Base-by-base conservation (phyloP, 2,888 invertebrate genomes). In the Hirtodrosophila alboralis region DNA sequence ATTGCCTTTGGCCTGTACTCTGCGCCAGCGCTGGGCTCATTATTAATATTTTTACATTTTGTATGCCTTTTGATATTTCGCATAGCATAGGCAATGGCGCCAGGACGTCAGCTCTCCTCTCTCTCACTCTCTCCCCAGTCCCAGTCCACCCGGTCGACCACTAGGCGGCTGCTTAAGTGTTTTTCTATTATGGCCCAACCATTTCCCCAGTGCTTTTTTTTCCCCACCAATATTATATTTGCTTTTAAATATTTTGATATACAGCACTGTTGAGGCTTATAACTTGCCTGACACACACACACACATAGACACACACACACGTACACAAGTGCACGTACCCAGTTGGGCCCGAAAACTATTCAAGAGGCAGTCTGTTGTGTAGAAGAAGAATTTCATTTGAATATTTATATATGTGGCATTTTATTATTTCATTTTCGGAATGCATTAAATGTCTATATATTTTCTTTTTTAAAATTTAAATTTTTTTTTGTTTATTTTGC, bases 201-300 rank as follows among this genome's bases (percentile, higher is more conserved):
- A 56, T 56, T 77, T 71, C 57, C 73, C 80, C 72, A 84, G 65
- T 45, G 63, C 58, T 58, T 48, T 47, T 48, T 47, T 45, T 53
- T 59, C 47, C 71, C 72, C 65, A 65, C 75, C 74, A 71, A 87
- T 84, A 86, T 79, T 68, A 87, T 87, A 87, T 85, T 86, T 87
- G 80, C 87, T 83, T 86, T 86, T 87, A 87, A 86, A 87, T 89
- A 86, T 88, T 89, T 88, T 87, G 88, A 88, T 89, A 88, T 88
- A 88, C 81, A 83, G 79, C 86, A 70, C 71, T 58, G 77, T 72
- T 48, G 77, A 67, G 80, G 75, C 79, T 79, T 76, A 79, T 79
- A 79, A 79, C 79, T 79, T 58, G 73, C 27, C 44, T 58, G 69
- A 74, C 51, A 54, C 61, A 64, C 58, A 63, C 44, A 59, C 34